Conservation (phyloP, 2,113 vertebrate genomes). For the Chaetodon trifascialis region DNA sequence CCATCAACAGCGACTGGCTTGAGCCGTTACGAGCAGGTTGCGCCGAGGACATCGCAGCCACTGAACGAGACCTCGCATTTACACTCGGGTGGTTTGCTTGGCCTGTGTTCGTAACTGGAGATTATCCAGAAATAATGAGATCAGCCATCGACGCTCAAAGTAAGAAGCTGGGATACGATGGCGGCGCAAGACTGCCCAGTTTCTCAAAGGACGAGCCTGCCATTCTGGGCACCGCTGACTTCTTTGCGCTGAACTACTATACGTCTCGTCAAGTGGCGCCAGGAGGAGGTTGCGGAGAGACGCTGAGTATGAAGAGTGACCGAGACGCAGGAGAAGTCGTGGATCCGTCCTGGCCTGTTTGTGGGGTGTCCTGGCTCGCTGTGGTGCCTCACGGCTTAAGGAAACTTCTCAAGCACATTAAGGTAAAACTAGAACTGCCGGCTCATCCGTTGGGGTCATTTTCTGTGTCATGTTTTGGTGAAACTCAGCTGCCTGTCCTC, state of each 20-base stretch:
- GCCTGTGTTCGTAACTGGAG: constrained; percentile 86
- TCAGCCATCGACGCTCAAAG: constrained; percentile 77
- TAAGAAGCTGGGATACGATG: constrained; percentile 72
- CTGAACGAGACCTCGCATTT: constrained; percentile 81
- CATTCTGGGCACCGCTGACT: constrained; percentile 86
- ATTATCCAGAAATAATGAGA: constrained; percentile 87
- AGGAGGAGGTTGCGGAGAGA: constrained; percentile 47
- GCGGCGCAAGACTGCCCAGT: constrained; percentile 77
- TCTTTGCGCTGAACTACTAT: constrained; percentile 90
- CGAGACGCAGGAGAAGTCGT: constrained; percentile 71
- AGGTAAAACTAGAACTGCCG: constrained; percentile 71
- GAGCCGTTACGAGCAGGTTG: constrained; percentile 77
- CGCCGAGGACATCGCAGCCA: constrained; percentile 75
- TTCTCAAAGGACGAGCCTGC: constrained; percentile 84
- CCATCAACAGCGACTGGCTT: constrained; percentile 83
- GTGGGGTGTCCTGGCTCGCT: constrained; percentile 81
- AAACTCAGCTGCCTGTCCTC: background rate
- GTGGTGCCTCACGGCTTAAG: constrained; percentile 83
- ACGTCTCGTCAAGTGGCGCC: constrained; percentile 82
- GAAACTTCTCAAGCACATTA: constrained; percentile 86
- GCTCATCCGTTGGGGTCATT: background rate
- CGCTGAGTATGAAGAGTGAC: constrained; percentile 72
- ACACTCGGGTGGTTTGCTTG: constrained; percentile 86
- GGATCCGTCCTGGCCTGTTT: constrained; percentile 85
- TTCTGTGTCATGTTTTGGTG: background rate